Evolutionary conservation across 2,888 invertebrate genomes (phyloP), one percentile per base, ranked within the genome.

Genomic region (Caenorhabditis angaria): DNA sequence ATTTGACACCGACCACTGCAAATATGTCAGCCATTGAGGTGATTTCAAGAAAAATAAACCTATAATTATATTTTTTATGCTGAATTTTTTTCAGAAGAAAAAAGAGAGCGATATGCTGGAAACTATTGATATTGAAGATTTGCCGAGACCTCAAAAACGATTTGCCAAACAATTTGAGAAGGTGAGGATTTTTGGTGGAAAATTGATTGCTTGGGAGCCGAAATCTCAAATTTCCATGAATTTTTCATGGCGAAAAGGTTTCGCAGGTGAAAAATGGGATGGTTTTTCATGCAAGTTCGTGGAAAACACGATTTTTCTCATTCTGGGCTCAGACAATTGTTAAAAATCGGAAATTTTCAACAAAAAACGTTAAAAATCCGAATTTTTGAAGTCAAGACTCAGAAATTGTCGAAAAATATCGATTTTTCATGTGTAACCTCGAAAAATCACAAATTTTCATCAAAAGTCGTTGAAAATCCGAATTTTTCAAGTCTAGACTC

Each of bases 161-260:
- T 86, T 81, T 60, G 83, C 81, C 25, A 83, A 83, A 27, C 84
- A 86, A 64, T 84, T 86, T 56, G 85, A 86, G 61, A 83, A 84
- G 71, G 81, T 79, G 51, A 59, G 56, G 56, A 18, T 28, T 29
- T 57, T 54, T 8, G 12, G 28, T 28, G 48, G 18, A 8, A 48
- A 4, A 48, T 14, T 48, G 4, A 58, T 58, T 32, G 0, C 25
- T 2, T 1, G n/a, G 1, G 28, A 24, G 53, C 20, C 20, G 10
- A 22, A 51, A n/a, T 51, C 12, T 12, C 20, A 51, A 14, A 51
- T 54, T n/a, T 28, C 14, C 18, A 24, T 54, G 20, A 54, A 28
- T 54, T 22, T n/a, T n/a, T 58, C 14, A 18, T 41, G 10, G 3
- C 35, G 6, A 35, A 14, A 14, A 35, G 14, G 35, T 35, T 35